phyloP scores from a whole-genome alignment of 2,113 vertebrate species.

The Microcebus tavaratra region DNA sequence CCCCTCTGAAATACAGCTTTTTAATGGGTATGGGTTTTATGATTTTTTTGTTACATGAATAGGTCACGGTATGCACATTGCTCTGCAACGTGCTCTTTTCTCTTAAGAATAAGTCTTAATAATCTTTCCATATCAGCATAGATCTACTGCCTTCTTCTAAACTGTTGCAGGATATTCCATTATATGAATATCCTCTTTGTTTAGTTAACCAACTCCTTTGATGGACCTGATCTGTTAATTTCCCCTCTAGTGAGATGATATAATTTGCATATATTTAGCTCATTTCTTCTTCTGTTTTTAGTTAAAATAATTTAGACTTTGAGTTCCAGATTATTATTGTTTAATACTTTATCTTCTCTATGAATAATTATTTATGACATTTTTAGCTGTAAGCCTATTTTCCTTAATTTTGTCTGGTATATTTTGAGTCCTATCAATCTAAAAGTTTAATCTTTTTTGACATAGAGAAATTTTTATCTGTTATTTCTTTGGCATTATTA shows the following conservation, averaged over 20 bases:
- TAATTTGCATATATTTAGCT: background rate
- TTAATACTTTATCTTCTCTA: background rate
- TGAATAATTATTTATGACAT: slow-evolving; percentile 12
- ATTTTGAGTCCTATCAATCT: background rate
- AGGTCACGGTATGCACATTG: background rate
- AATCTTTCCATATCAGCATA: slow-evolving; percentile 17
- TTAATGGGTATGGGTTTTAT: background rate
- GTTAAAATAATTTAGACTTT: background rate
- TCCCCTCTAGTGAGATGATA: background rate
- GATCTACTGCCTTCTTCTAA: background rate
- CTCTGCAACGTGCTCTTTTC: background rate
- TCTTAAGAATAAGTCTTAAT: slow-evolving; percentile 4
- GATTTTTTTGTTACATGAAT: slow-evolving; percentile 3
- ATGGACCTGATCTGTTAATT: slow-evolving; percentile 11
- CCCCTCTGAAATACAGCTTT: background rate
- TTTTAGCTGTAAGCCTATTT: background rate
- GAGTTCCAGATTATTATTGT: slow-evolving; percentile 23
- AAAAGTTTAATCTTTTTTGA: background rate
- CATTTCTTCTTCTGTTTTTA: slow-evolving; percentile 21
- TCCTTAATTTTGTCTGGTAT: slow-evolving; percentile 37
- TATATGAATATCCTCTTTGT: background rate
- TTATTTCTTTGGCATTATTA: background rate
- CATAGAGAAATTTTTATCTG: background rate
- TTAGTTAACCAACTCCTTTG: background rate
- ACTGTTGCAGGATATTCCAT: background rate